phyloP scores from a whole-genome alignment of 2,113 vertebrate species.

The Chionomys nivalis region DNA sequence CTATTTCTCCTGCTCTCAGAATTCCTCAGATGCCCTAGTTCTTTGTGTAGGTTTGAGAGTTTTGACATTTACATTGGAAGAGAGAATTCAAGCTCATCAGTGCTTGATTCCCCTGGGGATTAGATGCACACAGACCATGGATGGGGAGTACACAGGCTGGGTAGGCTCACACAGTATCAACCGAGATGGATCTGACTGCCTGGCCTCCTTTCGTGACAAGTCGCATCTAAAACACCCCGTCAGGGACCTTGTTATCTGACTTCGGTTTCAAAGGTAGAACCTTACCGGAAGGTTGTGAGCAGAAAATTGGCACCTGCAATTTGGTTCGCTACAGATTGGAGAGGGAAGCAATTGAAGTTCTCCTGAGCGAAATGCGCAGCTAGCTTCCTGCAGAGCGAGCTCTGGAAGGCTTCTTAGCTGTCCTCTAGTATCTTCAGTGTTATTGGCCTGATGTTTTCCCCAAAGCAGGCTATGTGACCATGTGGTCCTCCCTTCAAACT shows the following conservation, averaged over 20 bases:
- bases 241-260: neutral
- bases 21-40: neutral
- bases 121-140: neutral
- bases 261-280: neutral
- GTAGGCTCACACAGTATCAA: neutral
- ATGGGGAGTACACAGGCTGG: fast-evolving
- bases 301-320: neutral
- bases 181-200: neutral
- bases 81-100: neutral
- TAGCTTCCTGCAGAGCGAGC: neutral
- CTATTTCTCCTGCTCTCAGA: too few species aligned
- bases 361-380: neutral
- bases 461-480: neutral
- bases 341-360: neutral
- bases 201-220: neutral
- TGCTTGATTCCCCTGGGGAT: neutral
- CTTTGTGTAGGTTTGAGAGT: neutral
- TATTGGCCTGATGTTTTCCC: neutral
- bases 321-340: neutral
- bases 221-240: neutral
- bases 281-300: neutral
- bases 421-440: neutral
- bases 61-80: neutral
- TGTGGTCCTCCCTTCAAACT: neutral
- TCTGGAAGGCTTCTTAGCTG: neutral